Evolutionary conservation across 2,113 vertebrate species (phyloP), one percentile per base, ranked within the genome.

Genomic region (Taxidea taxus): DNA sequence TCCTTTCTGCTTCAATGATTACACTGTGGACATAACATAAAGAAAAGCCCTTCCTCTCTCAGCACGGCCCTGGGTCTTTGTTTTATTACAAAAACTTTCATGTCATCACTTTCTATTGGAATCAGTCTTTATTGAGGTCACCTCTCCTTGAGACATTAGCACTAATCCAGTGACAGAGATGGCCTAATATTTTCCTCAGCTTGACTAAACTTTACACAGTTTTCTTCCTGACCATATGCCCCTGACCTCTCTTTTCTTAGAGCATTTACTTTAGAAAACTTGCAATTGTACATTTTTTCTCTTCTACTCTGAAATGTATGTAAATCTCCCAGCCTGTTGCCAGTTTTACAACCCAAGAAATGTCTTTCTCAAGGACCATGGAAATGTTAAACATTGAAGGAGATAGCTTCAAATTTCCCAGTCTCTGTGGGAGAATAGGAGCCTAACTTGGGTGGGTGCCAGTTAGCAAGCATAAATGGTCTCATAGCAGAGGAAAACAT

Each of bases 61-160:
- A 91, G 58, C 81, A 74, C 21, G 91, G n/a, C 39, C 31, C 72
- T 20, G 16, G 31, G 27, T 47, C 58, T 92, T 11, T 8, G 2
- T 62, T 92, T 96, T 78, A 86, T 78, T 88, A 72, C 39, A 86
- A 77, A 78, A 81, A 92, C 13, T 34, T 95, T 60, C 51, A 68
- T 11, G 21, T 37, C 68, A 85, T 93, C 77, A 54, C 88, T 91
- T 94, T 92, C 44, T 95, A 85, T 82, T 70, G 87, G 77, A 87
- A 93, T 92, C 58, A 72, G n/a, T 91, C 64, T 95, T 94, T 83
- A 70, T 64, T 34, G 78, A 70, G 34, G 77, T 44, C 91, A 86
- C 58, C n/a, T 91, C 64, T 91, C 72, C 58, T 83, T 81, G 44
- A 93, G n/a, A 68, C 13, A 4, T 92, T n/a, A 58, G 58, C 58